Percentiles rank a stretch among this genome's conserved stretches.
Conservation (phyloP, 2,113 vertebrate species). For the Malurus alboscapulatus region DNA sequence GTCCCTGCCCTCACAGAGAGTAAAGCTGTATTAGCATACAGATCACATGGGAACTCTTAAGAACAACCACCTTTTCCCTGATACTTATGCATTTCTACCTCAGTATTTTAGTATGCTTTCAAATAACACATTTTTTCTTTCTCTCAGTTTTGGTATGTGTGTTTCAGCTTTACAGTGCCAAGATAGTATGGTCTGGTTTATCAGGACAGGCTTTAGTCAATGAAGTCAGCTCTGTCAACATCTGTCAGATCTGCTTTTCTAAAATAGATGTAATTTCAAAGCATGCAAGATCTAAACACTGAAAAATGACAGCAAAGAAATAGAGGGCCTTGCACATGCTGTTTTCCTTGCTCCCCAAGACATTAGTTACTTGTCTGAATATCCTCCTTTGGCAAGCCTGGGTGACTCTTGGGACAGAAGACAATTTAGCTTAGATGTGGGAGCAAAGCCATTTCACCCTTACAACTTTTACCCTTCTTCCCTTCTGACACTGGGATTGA, state of each 20-base stretch:
- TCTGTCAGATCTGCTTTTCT: neutral
- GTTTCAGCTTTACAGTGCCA: neutral
- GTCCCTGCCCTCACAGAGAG: neutral
- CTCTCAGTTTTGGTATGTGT: neutral
- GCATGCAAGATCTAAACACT: neutral
- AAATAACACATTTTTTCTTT: neutral
- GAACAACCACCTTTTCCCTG: neutral
- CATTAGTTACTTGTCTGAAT: neutral
- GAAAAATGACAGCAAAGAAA: neutral
- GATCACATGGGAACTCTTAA: neutral
- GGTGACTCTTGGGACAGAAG: neutral
- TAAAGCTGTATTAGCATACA: neutral
- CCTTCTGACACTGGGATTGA: neutral
- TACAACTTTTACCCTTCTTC: neutral
- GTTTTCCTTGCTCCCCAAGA: neutral
- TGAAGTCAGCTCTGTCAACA: accelerated
- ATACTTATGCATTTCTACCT: neutral
- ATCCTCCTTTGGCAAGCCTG: neutral
- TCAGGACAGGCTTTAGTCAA: neutral
- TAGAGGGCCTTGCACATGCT: neutral
- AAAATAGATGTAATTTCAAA: neutral
- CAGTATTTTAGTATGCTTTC: neutral
- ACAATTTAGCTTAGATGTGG: accelerated
- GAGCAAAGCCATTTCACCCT: neutral
- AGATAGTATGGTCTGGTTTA: neutral